Evolutionary conservation across 2,888 invertebrate genomes (phyloP), one percentile per base, ranked within the genome.

Genomic region (Agrenia bidenticulata): DNA sequence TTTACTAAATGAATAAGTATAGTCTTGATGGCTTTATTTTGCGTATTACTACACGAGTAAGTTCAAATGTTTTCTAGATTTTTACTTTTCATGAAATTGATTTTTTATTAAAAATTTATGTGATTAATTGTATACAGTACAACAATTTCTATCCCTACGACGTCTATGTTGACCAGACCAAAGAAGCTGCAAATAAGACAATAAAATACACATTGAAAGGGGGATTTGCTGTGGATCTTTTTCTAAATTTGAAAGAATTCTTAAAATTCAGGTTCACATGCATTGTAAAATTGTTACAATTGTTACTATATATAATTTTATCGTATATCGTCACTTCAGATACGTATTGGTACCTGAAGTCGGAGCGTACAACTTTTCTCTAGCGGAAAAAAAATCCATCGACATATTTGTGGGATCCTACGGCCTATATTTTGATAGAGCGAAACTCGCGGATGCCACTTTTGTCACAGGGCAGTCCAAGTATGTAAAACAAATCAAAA

Each of bases 141-240:
- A 45, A 58, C 17, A 58, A 64, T 17, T 32, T 61, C 5, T 69
- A 70, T 19, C 23, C 23, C 9, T 70, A 70, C 21, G 69, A 70
- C 45, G 56, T 67, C 5, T 15, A 15, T 5, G 60, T 67, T 4
- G 11, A 37, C 1, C 51, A 41, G 17, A 50, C 32, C 7, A 26
- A 45, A 17, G 17, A 39, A 4, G 2, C 5, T 23, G 23, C 23
- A 23, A 51, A 4, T 24, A 5, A 4, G 5, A 4, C 51, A 21
- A 7, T 51, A 23, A 49, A 55, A n/a, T 70, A 64, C 37, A 23
- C 24, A 26, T 26, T 71, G 17, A 57, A 7, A 19, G 69, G 67
- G 2, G 72, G 72, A 7, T 72, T 66, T 49, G 65, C 67, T 21
- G 65, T 59, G n/a, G 58, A 67, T 4, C 24, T 72, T 13, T 67